Evolutionary conservation across 2,113 vertebrate species (phyloP).

Genomic region (Misgurnus mizolepis): DNA sequence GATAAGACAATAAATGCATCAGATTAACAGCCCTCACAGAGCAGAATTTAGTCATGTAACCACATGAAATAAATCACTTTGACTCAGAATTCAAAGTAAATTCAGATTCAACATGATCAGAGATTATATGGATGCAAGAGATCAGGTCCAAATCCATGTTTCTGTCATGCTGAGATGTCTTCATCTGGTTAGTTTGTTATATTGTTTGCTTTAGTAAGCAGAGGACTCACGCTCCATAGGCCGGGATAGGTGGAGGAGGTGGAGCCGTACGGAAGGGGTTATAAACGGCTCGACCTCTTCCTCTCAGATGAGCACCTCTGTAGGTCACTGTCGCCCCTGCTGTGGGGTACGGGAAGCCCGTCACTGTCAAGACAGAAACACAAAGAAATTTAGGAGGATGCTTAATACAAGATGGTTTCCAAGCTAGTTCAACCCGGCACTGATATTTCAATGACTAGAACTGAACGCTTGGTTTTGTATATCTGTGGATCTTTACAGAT

Average conservation of each 20-base stretch:
- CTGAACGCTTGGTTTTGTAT: not conserved
- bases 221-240: constrained; percentile 91
- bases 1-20: not conserved
- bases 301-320: constrained; percentile 89
- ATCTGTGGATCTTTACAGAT: not conserved
- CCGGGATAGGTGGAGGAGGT: constrained; percentile 87
- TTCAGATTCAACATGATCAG: too few relatives aligned
- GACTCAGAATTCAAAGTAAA: not conserved
- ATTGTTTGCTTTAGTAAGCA: not conserved
- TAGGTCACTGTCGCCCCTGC: constrained; percentile 90
- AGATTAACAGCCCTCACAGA: not conserved
- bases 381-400: not conserved
- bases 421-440: too few relatives aligned
- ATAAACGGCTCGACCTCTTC: constrained; percentile 89
- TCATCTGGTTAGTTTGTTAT: too few relatives aligned
- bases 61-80: constrained; percentile 25
- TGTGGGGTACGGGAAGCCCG: constrained; percentile 91
- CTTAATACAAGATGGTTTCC: too few relatives aligned
- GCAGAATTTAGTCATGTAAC: constrained; percentile 2
- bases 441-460: too few relatives aligned
- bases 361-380: constrained; percentile 75
- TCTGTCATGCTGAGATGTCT: too few relatives aligned
- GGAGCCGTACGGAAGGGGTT: constrained; percentile 91
- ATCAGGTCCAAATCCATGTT: too few relatives aligned
- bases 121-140: too few relatives aligned